A percentile compares a stretch with the other conserved stretches of the same genome.
phyloP scores from a whole-genome alignment of 2,113 vertebrate genomes.

The Stegastes partitus region DNA sequence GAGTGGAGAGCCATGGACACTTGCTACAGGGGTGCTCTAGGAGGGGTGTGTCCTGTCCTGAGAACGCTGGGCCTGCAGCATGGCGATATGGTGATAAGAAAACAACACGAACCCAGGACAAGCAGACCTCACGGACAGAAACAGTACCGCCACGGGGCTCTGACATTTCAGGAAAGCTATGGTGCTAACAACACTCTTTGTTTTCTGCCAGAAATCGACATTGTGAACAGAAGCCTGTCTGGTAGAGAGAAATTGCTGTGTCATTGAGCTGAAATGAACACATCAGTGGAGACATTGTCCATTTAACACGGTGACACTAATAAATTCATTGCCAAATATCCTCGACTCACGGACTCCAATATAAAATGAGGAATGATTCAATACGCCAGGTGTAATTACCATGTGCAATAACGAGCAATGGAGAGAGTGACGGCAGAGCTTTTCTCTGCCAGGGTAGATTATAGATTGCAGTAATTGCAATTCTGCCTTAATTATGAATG shows the following conservation, averaged over 20 bases:
- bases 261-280: constrained; percentile 64
- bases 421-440: constrained; percentile 65
- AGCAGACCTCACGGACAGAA: constrained; percentile 40
- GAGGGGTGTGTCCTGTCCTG: constrained; percentile 64
- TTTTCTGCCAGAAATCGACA: constrained; percentile 52
- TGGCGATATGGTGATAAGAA: constrained; percentile 50
- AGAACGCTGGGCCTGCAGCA: constrained; percentile 52
- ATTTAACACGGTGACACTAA: constrained; percentile 70
- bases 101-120: constrained; percentile 56
- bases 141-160: constrained; percentile 42
- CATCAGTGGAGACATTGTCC: constrained; percentile 62
- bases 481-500: constrained; percentile 71
- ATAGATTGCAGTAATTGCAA: constrained; percentile 71
- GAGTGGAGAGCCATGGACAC: constrained; percentile 63
- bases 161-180: constrained; percentile 67
- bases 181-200: constrained; percentile 51
- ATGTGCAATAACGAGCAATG: constrained; percentile 67
- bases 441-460: constrained; percentile 69
- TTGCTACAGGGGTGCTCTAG: constrained; percentile 54
- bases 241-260: constrained; percentile 47
- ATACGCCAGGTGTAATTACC: constrained; percentile 76
- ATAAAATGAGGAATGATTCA: constrained; percentile 71
- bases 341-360: constrained; percentile 53
- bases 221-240: constrained; percentile 43
- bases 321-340: constrained; percentile 69